Conservation (phyloP, 2,888 invertebrate genomes). For the Odontocolon sp. region DNA sequence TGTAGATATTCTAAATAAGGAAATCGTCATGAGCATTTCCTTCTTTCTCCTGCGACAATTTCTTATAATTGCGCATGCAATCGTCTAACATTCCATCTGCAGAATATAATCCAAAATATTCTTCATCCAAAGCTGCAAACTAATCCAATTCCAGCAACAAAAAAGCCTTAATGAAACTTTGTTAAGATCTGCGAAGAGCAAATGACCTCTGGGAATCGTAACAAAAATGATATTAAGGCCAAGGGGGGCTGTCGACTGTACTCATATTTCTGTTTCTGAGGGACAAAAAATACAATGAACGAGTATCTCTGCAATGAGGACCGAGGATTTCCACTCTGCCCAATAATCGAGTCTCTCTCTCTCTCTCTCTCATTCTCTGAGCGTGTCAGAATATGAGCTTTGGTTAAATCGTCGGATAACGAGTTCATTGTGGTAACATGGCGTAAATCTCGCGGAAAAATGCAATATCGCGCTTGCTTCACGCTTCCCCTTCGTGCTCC, state of each 20-base stretch:
- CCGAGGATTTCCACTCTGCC: conserved; percentile 10
- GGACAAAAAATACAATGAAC: not conserved
- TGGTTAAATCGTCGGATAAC: conserved; percentile 66
- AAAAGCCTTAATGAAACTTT: too few species aligned
- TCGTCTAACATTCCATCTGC: too few species aligned
- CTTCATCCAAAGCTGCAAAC: too few species aligned
- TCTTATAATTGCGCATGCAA: too few species aligned
- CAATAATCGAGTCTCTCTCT: conserved; percentile 38
- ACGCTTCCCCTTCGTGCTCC: not conserved
- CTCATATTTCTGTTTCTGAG: not conserved
- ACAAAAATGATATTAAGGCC: not conserved
- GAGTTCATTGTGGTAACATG: conserved; percentile 70
- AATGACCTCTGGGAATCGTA: not conserved
- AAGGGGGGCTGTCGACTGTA: not conserved
- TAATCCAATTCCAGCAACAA: too few species aligned
- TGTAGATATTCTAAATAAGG: too few species aligned
- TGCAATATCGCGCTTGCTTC: conserved; percentile 62
- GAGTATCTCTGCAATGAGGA: conserved; percentile 19
- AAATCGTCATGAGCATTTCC: too few species aligned
- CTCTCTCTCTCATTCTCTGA: too few species aligned
- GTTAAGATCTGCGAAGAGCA: too few species aligned
- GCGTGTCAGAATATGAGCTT: conserved; percentile 40
- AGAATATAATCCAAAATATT: too few species aligned
- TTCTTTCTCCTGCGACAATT: too few species aligned
- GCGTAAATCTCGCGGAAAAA: conserved; percentile 70